Evolutionary conservation across 2,797 vertebrate species (phyloP), one percentile per base, ranked within the genome.

Genomic region (Poeciliopsis gracilis): DNA sequence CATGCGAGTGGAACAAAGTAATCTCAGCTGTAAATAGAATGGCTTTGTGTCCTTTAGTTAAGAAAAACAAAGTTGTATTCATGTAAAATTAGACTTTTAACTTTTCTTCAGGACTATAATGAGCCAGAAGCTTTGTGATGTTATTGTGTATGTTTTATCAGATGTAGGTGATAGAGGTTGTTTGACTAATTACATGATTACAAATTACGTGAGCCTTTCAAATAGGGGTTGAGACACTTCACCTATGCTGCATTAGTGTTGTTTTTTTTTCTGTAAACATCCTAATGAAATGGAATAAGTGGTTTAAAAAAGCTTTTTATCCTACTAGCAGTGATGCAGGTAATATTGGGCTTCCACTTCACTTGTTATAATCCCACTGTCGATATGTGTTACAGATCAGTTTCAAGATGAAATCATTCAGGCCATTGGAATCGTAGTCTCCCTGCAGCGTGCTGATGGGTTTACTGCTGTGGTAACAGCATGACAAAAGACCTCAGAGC

Each of bases 401-500:
- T 51, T 33, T 76, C 1, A 5, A 33, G 41, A 43, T 63, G 16
- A 43, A 81, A 43, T 33, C 16, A 61, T 75, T 25, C 9, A 43
- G 70, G 80, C 73, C 63, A 49, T 61, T 74, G 77, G 77, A 84
- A 78, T 72, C 1, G 0, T 25, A 1, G 18, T 36, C 81, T 67
- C 84, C 79, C 81, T 61, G 81, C 43, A 2, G 76, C 45, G 77
- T 47, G 72, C 76, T 73, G 79, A 76, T 4, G 72, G 71, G 66
- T 36, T 69, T 82, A 80, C 81, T 41, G 78, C 84, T 73, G 83
- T 76, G 33, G 77, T 70, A 66, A 38, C 85, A 41, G 75, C 78
- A 41, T 83, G 83, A 92, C 84, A 78, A 88, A 88, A 84, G 84
- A 86, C 69, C 77, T 82, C 73, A n/a, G 81, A 0, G 84, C 83